Evolutionary conservation across 2,797 vertebrate species (phyloP).

Genomic region (Champsocephalus esox): DNA sequence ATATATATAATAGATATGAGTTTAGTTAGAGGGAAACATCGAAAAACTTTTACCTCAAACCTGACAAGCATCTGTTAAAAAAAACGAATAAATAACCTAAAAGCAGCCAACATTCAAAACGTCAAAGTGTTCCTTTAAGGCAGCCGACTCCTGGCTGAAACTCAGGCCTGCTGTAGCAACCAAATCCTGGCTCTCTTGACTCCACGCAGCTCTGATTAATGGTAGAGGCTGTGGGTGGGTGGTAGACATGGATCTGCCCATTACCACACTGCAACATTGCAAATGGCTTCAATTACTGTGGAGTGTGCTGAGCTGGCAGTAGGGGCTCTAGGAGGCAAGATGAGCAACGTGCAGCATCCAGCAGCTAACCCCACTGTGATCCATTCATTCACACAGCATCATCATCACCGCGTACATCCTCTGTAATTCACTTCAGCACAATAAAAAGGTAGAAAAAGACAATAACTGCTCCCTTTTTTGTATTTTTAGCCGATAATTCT

Average conservation of each 20-base stretch:
- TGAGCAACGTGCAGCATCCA: constrained; percentile 77
- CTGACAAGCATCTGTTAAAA: constrained; percentile 20
- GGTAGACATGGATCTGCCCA: constrained; percentile 87
- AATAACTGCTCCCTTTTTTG: constrained; percentile 13
- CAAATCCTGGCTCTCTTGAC: constrained; percentile 80
- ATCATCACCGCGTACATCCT: constrained; percentile 47
- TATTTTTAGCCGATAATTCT: constrained; percentile 16
- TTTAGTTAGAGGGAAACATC: constrained; percentile 32
- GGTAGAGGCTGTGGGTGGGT: constrained; percentile 87
- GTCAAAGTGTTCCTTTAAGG: constrained; percentile 77
- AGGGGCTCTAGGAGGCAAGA: constrained; percentile 75
- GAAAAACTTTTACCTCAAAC: constrained; percentile 48
- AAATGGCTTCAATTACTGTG: constrained; percentile 90
- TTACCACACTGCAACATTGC: constrained; percentile 89
- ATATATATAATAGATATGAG: not conserved
- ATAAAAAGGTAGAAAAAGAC: not conserved
- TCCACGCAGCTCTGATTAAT: constrained; percentile 87
- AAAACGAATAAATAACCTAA: not conserved
- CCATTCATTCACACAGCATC: constrained; percentile 68
- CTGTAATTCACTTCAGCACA: constrained; percentile 32
- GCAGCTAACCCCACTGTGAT: constrained; percentile 71
- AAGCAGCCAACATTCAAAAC: constrained; percentile 59
- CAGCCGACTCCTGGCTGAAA: constrained; percentile 77
- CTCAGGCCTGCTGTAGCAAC: constrained; percentile 78
- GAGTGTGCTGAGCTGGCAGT: constrained; percentile 88